Percentiles rank a stretch among this genome's conserved stretches.
Conservation (phyloP, 2,113 vertebrate genomes). For the Cinclus mexicanus region DNA sequence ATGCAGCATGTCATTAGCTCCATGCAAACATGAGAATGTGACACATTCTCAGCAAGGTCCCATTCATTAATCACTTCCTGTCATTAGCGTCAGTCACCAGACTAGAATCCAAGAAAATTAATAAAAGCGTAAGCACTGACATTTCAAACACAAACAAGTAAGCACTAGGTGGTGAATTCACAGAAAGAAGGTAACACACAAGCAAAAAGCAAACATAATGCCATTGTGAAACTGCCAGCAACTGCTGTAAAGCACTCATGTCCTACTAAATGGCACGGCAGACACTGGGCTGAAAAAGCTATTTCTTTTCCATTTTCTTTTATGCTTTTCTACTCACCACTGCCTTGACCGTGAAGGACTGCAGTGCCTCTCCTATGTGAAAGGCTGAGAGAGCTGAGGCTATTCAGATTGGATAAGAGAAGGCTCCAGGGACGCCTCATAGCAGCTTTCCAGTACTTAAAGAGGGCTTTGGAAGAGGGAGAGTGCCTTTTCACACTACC, state of each 20-base stretch:
- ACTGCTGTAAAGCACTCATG: background rate
- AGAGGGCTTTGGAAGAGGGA: background rate
- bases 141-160: background rate
- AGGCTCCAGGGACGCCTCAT: background rate
- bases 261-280: background rate
- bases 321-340: background rate
- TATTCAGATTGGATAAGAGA: background rate
- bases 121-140: background rate
- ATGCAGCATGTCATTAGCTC: background rate
- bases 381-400: background rate
- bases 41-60: background rate
- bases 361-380: background rate
- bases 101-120: background rate
- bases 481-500: background rate
- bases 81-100: background rate
- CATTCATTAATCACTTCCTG: conserved; percentile 35
- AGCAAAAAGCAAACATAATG: background rate
- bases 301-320: background rate
- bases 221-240: background rate
- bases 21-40: background rate
- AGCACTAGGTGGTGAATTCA: background rate
- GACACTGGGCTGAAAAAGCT: background rate
- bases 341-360: background rate
- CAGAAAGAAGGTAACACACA: background rate
- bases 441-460: background rate